Percentiles rank a stretch among this genome's conserved stretches.
Evolutionary conservation across 2,888 invertebrate genomes (phyloP).

Genomic region (Desoria tigrina): DNA sequence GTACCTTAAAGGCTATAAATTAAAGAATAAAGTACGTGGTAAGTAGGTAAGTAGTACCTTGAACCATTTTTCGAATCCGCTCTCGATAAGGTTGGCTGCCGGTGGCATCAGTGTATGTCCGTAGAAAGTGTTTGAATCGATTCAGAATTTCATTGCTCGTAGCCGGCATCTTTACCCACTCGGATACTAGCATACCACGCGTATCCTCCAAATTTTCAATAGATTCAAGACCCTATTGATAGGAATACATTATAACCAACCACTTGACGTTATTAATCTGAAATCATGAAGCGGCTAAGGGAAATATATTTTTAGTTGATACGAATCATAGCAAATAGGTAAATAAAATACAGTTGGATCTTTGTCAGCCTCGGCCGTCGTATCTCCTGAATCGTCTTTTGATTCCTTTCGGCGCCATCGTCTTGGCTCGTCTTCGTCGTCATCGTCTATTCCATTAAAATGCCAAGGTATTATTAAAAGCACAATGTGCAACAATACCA

Average conservation of each 20-base stretch:
- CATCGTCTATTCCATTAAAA: no score
- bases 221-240: slow-evolving; percentile 69
- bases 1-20: no score
- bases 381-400: slow-evolving; percentile 15
- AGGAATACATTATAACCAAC: no score
- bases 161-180: slow-evolving; percentile 95
- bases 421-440: slow-evolving; percentile 31
- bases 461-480: no score
- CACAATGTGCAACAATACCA: no score
- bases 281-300: no score
- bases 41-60: no score
- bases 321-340: no score
- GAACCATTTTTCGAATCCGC: slow-evolving; percentile 91
- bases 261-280: no score
- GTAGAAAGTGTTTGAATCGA: slow-evolving; percentile 83
- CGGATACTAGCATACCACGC: slow-evolving; percentile 88
- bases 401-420: slow-evolving; percentile 6
- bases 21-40: no score
- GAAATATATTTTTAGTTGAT: no score
- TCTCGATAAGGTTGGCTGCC: slow-evolving; percentile 88
- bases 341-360: slow-evolving; percentile 3
- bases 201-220: slow-evolving; percentile 98
- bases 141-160: slow-evolving; percentile 95
- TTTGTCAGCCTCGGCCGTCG: no score
- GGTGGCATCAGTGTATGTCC: slow-evolving; percentile 83